Evolutionary conservation across 2,113 vertebrate species (phyloP).

Genomic region (Ardeotis arabs): DNA sequence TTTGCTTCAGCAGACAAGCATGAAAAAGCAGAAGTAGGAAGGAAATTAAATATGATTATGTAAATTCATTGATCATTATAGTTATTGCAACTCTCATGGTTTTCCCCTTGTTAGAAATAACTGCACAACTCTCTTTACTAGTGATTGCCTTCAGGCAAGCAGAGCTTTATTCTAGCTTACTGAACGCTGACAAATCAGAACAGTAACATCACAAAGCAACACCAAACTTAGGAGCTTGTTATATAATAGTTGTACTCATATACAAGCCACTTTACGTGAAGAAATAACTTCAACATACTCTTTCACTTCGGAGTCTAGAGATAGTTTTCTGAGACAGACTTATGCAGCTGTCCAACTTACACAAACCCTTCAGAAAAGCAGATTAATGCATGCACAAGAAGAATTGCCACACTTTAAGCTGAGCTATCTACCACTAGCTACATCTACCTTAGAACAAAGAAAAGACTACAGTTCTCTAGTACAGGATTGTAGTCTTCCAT

Average conservation of each 20-base stretch:
- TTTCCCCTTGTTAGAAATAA: conserved; percentile 20
- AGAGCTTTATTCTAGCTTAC: conserved; percentile 37
- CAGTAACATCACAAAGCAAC: not conserved
- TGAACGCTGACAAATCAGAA: not conserved
- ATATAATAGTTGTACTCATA: not conserved
- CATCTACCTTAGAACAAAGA: not conserved
- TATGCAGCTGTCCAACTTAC: not conserved
- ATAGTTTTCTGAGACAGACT: not conserved
- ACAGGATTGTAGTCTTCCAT: not conserved
- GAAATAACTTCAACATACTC: not conserved
- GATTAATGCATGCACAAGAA: not conserved
- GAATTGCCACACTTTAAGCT: not conserved
- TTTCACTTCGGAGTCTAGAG: not conserved
- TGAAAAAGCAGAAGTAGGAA: not conserved
- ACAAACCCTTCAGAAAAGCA: not conserved
- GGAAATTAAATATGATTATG: not conserved
- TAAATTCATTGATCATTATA: not conserved
- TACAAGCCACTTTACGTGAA: not conserved
- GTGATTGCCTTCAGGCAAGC: not conserved
- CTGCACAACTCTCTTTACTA: not conserved
- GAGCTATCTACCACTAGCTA: not conserved
- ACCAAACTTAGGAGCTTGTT: not conserved
- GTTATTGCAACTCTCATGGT: not conserved
- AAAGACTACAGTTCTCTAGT: not conserved
- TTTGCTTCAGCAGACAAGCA: conserved; percentile 18